Conservation (phyloP, 2,888 invertebrate species). For the Pantelozetes paolii region DNA sequence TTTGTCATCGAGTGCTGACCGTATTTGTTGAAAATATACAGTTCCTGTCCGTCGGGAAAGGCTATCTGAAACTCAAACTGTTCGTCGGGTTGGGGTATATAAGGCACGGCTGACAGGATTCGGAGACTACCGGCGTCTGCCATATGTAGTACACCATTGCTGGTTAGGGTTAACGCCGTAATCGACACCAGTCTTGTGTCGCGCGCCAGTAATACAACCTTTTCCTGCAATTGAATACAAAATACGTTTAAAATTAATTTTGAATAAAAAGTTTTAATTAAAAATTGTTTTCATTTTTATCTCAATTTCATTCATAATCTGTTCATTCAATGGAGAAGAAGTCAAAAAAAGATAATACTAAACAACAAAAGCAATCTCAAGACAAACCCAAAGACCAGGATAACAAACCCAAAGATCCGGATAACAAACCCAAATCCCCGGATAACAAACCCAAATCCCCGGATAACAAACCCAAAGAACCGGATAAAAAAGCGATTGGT, state of each 20-base stretch:
- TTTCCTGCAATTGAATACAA: slow-evolving; percentile 11
- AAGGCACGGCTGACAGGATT: slow-evolving; percentile 50
- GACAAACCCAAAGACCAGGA: no score
- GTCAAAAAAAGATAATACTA: not conserved
- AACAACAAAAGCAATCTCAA: not conserved
- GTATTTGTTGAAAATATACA: slow-evolving; percentile 83
- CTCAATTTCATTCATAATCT: no score
- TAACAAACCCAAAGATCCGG: no score
- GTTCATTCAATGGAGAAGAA: not conserved
- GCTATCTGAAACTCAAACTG: slow-evolving; percentile 82
- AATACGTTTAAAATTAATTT: not conserved
- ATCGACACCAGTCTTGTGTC: slow-evolving; percentile 92
- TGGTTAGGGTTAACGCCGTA: slow-evolving; percentile 84
- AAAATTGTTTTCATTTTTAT: no score
- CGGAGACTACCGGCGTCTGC: slow-evolving; percentile 73
- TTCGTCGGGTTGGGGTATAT: slow-evolving; percentile 70
- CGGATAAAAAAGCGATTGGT: no score
- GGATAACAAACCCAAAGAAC: no score
- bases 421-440: no score
- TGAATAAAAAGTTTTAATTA: not conserved
- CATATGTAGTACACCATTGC: slow-evolving; percentile 88
- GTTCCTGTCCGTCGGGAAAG: slow-evolving; percentile 73
- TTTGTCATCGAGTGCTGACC: slow-evolving; percentile 94
- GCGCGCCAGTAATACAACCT: slow-evolving; percentile 62
- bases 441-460: no score